Evolutionary conservation across 2,113 vertebrate species (phyloP).

Genomic region (Chrysochloris asiatica): DNA sequence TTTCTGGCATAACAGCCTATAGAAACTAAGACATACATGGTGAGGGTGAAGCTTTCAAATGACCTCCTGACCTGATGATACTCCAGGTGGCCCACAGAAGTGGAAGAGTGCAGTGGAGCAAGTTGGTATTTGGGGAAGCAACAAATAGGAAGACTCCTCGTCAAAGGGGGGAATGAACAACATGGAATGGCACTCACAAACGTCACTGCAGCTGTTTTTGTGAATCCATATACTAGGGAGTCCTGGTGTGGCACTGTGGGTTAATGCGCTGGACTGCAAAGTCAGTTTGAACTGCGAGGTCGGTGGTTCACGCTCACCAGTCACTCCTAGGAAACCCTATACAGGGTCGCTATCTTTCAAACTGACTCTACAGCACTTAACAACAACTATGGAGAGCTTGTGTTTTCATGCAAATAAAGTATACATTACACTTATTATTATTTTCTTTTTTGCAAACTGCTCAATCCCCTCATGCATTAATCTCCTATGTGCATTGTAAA

Average conservation of each 20-base stretch:
- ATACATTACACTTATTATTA: too few species aligned
- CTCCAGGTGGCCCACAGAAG: not conserved
- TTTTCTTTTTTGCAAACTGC: too few species aligned
- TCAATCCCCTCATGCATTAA: too few species aligned
- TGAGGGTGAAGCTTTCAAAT: too few species aligned
- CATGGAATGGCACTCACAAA: not conserved
- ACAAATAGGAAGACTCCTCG: not conserved
- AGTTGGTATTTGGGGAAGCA: not conserved
- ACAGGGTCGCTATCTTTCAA: too few species aligned
- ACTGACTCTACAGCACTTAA: too few species aligned
- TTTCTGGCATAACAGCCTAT: not conserved
- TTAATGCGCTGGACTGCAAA: not conserved
- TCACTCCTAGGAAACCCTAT: too few species aligned
- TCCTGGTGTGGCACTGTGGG: not conserved
- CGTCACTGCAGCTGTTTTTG: not conserved
- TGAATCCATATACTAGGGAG: not conserved
- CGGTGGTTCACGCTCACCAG: not conserved
- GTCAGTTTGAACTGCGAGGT: not conserved
- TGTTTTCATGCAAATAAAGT: too few species aligned
- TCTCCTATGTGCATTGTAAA: too few species aligned
- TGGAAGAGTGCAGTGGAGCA: not conserved
- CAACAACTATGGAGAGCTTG: too few species aligned
- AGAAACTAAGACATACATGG: not conserved
- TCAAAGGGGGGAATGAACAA: not conserved
- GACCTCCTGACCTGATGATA: not conserved